Evolutionary conservation across 35 echinoderm and acorn worm species (phyloP).

Genomic region (Acanthaster planci): DNA sequence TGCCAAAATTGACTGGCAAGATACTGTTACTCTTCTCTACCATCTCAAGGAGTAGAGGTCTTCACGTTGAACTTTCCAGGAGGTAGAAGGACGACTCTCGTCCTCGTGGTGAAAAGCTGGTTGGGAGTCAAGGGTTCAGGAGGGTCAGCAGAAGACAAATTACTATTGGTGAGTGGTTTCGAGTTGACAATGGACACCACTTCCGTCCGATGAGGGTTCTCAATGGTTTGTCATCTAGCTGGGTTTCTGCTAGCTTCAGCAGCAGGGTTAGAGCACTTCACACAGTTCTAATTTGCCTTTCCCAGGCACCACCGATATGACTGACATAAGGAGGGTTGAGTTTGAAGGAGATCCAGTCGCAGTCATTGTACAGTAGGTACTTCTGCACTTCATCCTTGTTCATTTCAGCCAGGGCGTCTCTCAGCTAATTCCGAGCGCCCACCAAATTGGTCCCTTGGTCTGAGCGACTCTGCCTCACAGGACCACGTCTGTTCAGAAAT

Average conservation of each 20-base stretch:
- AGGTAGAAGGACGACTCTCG: constrained; percentile 54
- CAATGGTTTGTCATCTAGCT: constrained; percentile 60
- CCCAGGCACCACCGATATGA: constrained; percentile 68
- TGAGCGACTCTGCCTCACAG: constrained; percentile 57
- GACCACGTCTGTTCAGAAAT: constrained; percentile 64
- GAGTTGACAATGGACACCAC: constrained; percentile 45
- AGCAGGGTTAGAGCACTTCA: constrained; percentile 50
- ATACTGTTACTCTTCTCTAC: constrained; percentile 60
- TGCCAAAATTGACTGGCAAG: constrained; percentile 57
- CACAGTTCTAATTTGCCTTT: constrained; percentile 58
- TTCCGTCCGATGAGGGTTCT: constrained; percentile 35
- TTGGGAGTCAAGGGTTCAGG: constrained; percentile 59
- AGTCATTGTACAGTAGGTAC: constrained; percentile 33
- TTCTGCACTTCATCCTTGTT: constrained; percentile 22
- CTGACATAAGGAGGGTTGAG: constrained; percentile 37
- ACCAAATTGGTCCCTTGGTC: constrained; percentile 72
- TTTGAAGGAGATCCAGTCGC: constrained; percentile 59
- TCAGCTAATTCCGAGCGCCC: constrained; percentile 52
- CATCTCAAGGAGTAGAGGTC: constrained; percentile 13
- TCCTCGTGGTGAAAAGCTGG: constrained; percentile 56
- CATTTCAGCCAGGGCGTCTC: constrained; percentile 60
- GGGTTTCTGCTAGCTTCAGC: constrained; percentile 14
- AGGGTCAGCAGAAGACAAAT: constrained; percentile 37
- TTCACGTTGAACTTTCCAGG: constrained; percentile 58
- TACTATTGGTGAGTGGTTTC: constrained; percentile 27